Conservation (phyloP, 2,888 invertebrate species). For the Aethes cnicana region DNA sequence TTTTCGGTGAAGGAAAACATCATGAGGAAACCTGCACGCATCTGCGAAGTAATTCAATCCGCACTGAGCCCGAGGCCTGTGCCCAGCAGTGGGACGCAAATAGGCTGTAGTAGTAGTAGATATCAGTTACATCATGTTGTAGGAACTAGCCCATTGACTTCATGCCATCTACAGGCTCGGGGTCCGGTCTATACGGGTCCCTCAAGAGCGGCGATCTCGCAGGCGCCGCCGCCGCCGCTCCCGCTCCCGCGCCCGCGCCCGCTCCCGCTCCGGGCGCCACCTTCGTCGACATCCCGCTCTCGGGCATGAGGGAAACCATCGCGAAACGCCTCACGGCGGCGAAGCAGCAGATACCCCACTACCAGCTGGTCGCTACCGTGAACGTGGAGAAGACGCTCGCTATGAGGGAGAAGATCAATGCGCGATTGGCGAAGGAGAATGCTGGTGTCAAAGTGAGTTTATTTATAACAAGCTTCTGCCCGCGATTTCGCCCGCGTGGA, state of each 20-base stretch:
- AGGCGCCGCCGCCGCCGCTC: conserved; percentile 43
- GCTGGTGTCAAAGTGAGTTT: conserved; percentile 81
- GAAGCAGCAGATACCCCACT: conserved; percentile 97
- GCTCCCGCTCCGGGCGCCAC: conserved; percentile 73
- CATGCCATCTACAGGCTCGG: conserved; percentile 78
- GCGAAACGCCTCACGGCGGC: conserved; percentile 94
- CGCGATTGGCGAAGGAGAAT: conserved; percentile 88
- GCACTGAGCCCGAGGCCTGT: no score
- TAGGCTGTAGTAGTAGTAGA: no score
- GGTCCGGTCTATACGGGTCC: conserved; percentile 91
- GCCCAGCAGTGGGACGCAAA: no score
- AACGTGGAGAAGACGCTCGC: conserved; percentile 91
- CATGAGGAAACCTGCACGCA: no score
- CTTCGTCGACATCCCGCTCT: conserved; percentile 90
- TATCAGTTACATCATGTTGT: background rate
- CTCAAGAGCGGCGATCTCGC: conserved; percentile 91
- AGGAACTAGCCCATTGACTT: background rate
- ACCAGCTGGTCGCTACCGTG: conserved; percentile 94
- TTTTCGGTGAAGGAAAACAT: no score
- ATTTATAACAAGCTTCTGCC: no score
- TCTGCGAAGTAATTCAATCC: no score
- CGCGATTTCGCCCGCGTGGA: no score
- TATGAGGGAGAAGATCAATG: conserved; percentile 90
- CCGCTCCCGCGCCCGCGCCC: conserved; percentile 48
- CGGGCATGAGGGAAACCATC: conserved; percentile 92